These are phyloP conservation scores for Nestor notabilis DNA, from an alignment of 2,113 vertebrate species.

Conservation along the genomic window DNA sequence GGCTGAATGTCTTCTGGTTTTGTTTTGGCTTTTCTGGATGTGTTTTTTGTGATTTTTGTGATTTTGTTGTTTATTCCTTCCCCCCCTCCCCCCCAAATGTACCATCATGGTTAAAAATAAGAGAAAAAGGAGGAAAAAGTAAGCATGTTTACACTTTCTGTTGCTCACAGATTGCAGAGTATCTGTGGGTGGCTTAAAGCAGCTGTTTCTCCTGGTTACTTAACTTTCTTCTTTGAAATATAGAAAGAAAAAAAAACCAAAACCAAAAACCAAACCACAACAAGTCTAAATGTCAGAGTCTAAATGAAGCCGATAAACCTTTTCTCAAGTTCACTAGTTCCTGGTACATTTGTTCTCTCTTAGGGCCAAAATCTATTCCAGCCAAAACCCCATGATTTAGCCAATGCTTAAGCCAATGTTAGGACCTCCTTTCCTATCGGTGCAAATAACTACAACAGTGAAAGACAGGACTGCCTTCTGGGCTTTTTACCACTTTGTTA, in stretches of 20 bases:
- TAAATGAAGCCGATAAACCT: not conserved
- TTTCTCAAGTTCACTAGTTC: not conserved
- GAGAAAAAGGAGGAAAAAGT: not conserved
- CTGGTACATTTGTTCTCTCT: not conserved
- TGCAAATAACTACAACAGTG: not conserved
- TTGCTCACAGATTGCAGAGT: not conserved
- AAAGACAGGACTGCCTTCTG: not conserved
- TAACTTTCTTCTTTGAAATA: not conserved
- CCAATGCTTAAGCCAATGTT: not conserved
- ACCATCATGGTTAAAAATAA: not conserved
- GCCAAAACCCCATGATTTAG: not conserved
- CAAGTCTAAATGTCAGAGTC: not conserved
- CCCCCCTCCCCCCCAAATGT: not conserved
- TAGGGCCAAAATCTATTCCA: not conserved
- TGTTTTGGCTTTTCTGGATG: not conserved
- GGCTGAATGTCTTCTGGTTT: not conserved
- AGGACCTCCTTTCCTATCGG: not conserved
- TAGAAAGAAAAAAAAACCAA: not conserved
- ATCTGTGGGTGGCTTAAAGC: conserved; percentile 8
- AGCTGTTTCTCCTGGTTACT: not conserved
- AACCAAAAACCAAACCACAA: not conserved
- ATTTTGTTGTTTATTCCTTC: not conserved
- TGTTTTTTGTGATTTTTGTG: not conserved
- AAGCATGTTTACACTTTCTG: not conserved
- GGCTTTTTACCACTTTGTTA: not conserved